phyloP scores from a whole-genome alignment of 2,888 invertebrate genomes.

The Microplitis manilae region DNA sequence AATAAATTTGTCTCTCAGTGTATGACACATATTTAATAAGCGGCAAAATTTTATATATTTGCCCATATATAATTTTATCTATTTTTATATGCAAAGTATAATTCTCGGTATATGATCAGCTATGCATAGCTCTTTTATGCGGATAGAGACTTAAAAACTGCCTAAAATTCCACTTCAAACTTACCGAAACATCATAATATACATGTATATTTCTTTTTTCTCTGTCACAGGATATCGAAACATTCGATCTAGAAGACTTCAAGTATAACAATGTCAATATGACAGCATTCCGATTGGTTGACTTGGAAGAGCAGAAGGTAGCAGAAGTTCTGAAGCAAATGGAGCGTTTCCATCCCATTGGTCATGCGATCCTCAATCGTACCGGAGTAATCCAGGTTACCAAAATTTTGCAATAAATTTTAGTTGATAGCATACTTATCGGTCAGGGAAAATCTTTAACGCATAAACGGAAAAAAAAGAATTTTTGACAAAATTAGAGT shows the following conservation, averaged over 20 bases:
- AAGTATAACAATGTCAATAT: slow-evolving; percentile 85
- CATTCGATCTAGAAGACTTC: slow-evolving; percentile 81
- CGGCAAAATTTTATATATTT: too few species aligned
- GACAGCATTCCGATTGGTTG: slow-evolving; percentile 83
- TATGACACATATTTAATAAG: too few species aligned
- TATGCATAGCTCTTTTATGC: too few species aligned
- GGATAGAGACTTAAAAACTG: too few species aligned
- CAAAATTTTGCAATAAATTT: not conserved
- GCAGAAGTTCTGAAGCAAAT: slow-evolving; percentile 81
- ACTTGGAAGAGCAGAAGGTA: slow-evolving; percentile 78
- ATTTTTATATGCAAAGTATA: too few species aligned
- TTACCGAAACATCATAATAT: not conserved
- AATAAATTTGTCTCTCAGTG: too few species aligned
- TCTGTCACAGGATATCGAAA: slow-evolving; percentile 77
- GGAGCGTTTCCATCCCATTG: slow-evolving; percentile 85
- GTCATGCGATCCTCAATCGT: slow-evolving; percentile 82
- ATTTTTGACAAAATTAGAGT: too few species aligned
- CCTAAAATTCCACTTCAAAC: too few species aligned
- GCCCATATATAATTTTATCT: too few species aligned
- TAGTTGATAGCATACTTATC: not conserved
- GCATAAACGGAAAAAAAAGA: too few species aligned
- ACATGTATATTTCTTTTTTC: slow-evolving; percentile 1
- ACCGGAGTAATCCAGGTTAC: slow-evolving; percentile 79
- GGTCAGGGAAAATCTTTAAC: too few species aligned
- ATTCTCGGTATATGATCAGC: too few species aligned